Evolutionary conservation across 2,113 vertebrate species (phyloP), one percentile per base, ranked within the genome.

Genomic region (Microtus oregoni): DNA sequence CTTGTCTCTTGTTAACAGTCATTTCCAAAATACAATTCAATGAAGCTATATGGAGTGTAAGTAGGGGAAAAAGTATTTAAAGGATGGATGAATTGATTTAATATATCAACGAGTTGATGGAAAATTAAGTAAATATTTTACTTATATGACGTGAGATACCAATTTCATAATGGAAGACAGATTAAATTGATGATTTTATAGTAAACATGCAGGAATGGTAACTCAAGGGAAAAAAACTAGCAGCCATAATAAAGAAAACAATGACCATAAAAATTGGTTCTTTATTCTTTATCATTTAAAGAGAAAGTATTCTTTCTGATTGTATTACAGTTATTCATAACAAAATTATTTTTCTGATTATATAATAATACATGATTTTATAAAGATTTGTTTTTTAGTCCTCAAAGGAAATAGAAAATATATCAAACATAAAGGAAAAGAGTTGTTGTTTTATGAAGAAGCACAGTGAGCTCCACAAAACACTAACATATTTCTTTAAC

Each of bases 381-480:
- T 87, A 14, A 92, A 77, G 58, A 93, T 55, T 86, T 78, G 68
- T 89, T 86, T 67, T 86, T 38, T 50, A 72, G 30, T 82, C 44
- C 41, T 65, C 30, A 91, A 86, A 89, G 26, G 47, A 97, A 86
- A 88, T 58, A 94, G 32, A 85, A 79, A 89, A 15, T 58, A 5
- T 87, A 2, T 63, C 87, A 82, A 93, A 68, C 12, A 83, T 70
- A 75, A 70, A 83, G 55, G 86, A 96, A 92, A 41, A 73, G 89
- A 55, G 50, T 75, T 65, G 78, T 32, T 79, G 52, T 92, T 90
- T 85, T 88, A 92, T 65, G 20, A 96, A 95, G 93, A 89, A 87
- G 35, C 17, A 96, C 95, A 96, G 92, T 65, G 95, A 92, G 68
- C 28, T 92, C 30, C 44, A 68, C 73, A 92, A 91, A 12, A 30